Base-by-base conservation (phyloP, 2,113 vertebrate genomes). In the Alligator sinensis region DNA sequence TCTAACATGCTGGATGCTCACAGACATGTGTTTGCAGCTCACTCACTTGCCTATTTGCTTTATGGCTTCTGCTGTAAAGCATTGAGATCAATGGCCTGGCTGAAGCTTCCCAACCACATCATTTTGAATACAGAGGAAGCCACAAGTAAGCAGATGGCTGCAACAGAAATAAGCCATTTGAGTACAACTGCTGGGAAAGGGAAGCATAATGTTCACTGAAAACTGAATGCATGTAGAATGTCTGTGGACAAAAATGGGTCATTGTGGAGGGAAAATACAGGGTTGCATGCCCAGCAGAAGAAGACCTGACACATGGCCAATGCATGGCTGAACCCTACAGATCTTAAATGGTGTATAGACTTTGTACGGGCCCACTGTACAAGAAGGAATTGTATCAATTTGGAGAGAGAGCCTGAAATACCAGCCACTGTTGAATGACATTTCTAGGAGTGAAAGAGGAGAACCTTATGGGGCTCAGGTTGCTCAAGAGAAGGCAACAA, bases 1-100 rank as follows among this genome's bases (percentile, higher is more conserved):
- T 84, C 94, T 91, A 89, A 90, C 89, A 54, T 72, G 75, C 90
- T 95, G 90, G 82, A 94, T 95, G 87, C 94, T 96, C 87, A 54
- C 93, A 94, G 75, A 62, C 75, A 84, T 64, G 47, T 89, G 84
- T 70, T 74, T 91, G 88, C 91, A 91, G 77, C 47, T 81, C 91
- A 88, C 88, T 97, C 87, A 10, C 90, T 93, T 95, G 95, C 87
- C 92, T 94, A 70, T 59, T 6, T 84, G 47, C 59, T 94, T 87
- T 19, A 75, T 89, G 75, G 91, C 89, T 91, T 2, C 0, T 87
- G 92, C 87, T 82, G 3, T 77, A 77, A 80, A 86, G 83, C 47
- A 25, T 68, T 62, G 78, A 66, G 74, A 82, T 54, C 16, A 61
- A 0, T 80, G 84, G 16, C 19, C 91, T 90, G 88, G 55, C 74